phyloP scores from a whole-genome alignment of 2,888 invertebrate genomes.

The Chymomyza amoena region DNA sequence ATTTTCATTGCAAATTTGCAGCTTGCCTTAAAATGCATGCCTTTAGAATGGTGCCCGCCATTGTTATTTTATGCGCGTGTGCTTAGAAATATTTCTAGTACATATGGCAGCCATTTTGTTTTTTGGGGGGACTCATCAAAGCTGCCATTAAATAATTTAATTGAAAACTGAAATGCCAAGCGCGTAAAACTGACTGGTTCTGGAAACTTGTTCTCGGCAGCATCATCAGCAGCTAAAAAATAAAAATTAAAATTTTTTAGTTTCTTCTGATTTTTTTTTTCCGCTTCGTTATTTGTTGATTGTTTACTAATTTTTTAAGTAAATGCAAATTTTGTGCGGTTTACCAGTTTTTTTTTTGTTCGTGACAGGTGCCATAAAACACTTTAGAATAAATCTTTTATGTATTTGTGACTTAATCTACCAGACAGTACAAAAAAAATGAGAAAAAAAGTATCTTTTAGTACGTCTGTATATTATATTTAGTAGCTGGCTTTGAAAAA shows the following conservation, averaged over 20 bases:
- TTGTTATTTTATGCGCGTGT: slow-evolving; percentile 6
- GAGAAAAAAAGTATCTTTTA: neutral
- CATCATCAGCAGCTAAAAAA: neutral
- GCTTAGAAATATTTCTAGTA: neutral
- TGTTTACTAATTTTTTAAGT: slow-evolving; percentile 48
- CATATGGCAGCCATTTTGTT: slow-evolving; percentile 7
- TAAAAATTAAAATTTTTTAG: slow-evolving; percentile 32
- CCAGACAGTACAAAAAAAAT: neutral
- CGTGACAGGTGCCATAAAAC: slow-evolving; percentile 55
- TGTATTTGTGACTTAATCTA: neutral
- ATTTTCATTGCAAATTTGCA: slow-evolving; percentile 41
- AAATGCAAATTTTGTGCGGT: slow-evolving; percentile 54
- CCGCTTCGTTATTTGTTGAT: neutral
- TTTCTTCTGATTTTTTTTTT: slow-evolving; percentile 29
- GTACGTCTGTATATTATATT: neutral
- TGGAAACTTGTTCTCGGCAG: slow-evolving; percentile 3
- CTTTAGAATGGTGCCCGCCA: slow-evolving; percentile 15
- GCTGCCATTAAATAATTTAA: slow-evolving; percentile 6
- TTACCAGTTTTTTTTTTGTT: slow-evolving; percentile 23
- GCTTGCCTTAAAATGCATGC: neutral
- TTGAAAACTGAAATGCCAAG: slow-evolving; percentile 51
- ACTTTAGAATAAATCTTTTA: neutral
- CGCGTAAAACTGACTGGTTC: slow-evolving; percentile 66
- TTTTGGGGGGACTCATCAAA: slow-evolving; percentile 5
- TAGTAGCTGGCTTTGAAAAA: neutral